A percentile compares a stretch with the other conserved stretches of the same genome.
Conservation (phyloP, 2,888 invertebrate genomes). For the Drosophila anomalipes region DNA sequence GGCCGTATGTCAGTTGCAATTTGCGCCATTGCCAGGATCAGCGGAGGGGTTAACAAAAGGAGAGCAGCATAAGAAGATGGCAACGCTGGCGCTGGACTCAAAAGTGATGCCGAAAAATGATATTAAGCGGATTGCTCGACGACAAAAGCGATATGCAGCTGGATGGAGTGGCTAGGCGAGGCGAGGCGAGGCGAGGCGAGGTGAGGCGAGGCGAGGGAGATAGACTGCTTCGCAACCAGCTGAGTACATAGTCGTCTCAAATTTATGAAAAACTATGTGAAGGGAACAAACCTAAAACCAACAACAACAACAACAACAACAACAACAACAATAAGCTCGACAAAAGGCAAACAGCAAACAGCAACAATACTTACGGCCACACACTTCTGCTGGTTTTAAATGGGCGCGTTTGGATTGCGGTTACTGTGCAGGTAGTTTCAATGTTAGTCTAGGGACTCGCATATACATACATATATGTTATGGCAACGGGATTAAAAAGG, state of each 20-base stretch:
- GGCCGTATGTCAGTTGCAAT: constrained; percentile 55
- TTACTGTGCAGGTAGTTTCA: constrained; percentile 40
- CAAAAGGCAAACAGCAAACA: constrained; percentile 38
- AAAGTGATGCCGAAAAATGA: constrained; percentile 77
- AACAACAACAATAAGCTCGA: constrained; percentile 20
- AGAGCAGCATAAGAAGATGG: background rate
- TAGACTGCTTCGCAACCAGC: constrained; percentile 24
- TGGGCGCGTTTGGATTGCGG: background rate
- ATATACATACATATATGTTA: constrained; percentile 57
- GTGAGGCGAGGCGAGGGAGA: constrained; percentile 6
- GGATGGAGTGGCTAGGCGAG: constrained; percentile 1
- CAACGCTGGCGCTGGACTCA: constrained; percentile 46
- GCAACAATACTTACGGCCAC: constrained; percentile 62
- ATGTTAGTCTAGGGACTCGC: constrained; percentile 41
- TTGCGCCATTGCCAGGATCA: constrained; percentile 33
- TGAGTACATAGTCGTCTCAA: constrained; percentile 48
- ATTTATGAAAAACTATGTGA: constrained; percentile 61
- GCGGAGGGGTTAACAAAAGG: constrained; percentile 3
- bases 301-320: constrained; percentile 19
- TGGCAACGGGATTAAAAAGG: constrained; percentile 66
- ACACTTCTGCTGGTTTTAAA: background rate
- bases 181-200: too few species aligned
- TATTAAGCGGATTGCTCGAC: constrained; percentile 74
- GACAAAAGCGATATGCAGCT: constrained; percentile 16
- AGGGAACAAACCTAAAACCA: constrained; percentile 19